Evolutionary conservation across 2,113 vertebrate species (phyloP), one percentile per base, ranked within the genome.

Genomic region (Myxocyprinus asiaticus): DNA sequence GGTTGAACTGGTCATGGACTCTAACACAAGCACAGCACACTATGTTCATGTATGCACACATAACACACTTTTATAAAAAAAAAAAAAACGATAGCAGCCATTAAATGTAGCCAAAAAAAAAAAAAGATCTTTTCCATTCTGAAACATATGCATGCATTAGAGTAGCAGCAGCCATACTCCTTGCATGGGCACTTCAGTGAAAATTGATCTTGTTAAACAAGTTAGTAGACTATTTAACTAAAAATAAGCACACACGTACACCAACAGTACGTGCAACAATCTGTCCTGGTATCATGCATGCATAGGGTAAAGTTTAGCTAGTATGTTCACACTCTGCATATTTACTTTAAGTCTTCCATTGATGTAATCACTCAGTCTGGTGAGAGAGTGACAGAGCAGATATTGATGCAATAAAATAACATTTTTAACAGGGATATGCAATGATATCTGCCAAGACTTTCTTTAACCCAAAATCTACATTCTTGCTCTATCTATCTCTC

Each of bases 1-100:
- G 71, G 69, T 76, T 87, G 62, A 76, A 80, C 48, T 67, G 74
- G 73, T 47, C 67, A 66, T 33, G 22, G 22, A 33, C 22, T 33
- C 3, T 72, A 45, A 5, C 45, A 74, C 47, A 69, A 33, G 45
- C 47, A 33, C 22, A 33, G 22, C 22, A 82, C 78, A 85, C 55
- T 62, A 83, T 64, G 62, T 51, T 15, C 11, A 59, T 4, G 6
- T n/a, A n/a, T 43, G 12, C 47, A 50, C 17, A 76, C 33, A 61
- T 9, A 44, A 56, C 64, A 48, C 82, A 77, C 71, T 9, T 5
- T 17, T 4, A 1, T 43, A 56, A 33, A 33, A 1, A 66, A 9
- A 55, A 71, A 61, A 66, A 9, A 55, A 71, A 61, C 0, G 2
- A 43, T 10, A 3, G 10, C 2, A 61, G n/a, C 22, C 11, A 9